phyloP scores from a whole-genome alignment of 2,888 invertebrate genomes.

The Ditula angustiorana region DNA sequence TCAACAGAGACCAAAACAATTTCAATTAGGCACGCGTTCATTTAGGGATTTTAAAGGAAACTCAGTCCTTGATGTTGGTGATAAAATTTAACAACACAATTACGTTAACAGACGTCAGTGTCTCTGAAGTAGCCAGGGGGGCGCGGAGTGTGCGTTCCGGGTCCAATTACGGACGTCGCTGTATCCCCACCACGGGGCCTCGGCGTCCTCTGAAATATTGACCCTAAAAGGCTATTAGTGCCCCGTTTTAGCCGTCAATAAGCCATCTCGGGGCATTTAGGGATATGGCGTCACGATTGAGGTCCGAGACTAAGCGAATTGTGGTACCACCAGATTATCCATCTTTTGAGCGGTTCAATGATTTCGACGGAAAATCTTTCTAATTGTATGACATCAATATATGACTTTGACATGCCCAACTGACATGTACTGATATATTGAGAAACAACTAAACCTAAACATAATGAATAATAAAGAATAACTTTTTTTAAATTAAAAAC shows the following conservation, averaged over 20 bases:
- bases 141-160: conserved; percentile 50
- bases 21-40: conserved; percentile 38
- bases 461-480: too few relatives aligned
- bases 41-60: conserved; percentile 40
- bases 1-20: conserved; percentile 32
- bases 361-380: background rate
- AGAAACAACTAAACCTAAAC: too few relatives aligned
- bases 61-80: conserved; percentile 37
- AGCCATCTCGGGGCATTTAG: conserved; percentile 71
- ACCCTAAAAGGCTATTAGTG: conserved; percentile 77
- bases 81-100: conserved; percentile 44
- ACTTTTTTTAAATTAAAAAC: too few relatives aligned
- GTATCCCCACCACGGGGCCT: conserved; percentile 49
- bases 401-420: too few relatives aligned
- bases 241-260: conserved; percentile 68
- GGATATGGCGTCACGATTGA: conserved; percentile 62
- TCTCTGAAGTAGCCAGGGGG: conserved; percentile 38
- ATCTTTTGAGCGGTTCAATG: background rate
- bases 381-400: too few relatives aligned
- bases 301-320: conserved; percentile 48
- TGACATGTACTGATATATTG: too few relatives aligned
- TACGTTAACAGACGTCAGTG: conserved; percentile 43
- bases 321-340: conserved; percentile 28
- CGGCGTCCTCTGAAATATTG: conserved; percentile 72
- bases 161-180: conserved; percentile 70